Conservation (phyloP, 2,113 vertebrate species). For the Oophaga pumilio region DNA sequence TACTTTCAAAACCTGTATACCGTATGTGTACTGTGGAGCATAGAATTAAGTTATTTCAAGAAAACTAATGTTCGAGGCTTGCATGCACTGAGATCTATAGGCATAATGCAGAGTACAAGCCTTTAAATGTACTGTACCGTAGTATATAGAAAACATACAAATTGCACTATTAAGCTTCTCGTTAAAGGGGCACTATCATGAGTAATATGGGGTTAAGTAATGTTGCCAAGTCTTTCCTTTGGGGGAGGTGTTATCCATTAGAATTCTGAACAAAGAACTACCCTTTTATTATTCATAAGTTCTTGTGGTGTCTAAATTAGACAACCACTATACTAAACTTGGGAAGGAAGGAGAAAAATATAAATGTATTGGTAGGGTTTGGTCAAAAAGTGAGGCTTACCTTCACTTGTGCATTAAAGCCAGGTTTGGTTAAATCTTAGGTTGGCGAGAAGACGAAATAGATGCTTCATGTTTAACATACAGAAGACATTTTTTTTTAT, state of each 20-base stretch:
- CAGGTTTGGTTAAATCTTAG: neutral
- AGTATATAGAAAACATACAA: conserved; percentile 12
- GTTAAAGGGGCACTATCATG: conserved; percentile 11
- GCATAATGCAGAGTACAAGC: neutral
- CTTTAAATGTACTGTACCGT: conserved; percentile 30
- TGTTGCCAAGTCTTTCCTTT: neutral
- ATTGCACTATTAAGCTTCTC: neutral
- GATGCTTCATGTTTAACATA: neutral
- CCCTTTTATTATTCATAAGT: neutral
- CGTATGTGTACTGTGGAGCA: conserved; percentile 27
- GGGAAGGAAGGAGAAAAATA: neutral
- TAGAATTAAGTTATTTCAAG: conserved; percentile 21
- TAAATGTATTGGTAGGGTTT: neutral
- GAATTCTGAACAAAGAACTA: neutral
- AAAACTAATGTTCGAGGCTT: conserved; percentile 10
- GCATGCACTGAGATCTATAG: conserved; percentile 25
- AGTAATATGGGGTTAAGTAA: neutral
- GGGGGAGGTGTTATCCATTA: neutral
- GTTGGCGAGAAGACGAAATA: neutral
- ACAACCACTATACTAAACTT: neutral
- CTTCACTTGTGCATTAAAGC: neutral
- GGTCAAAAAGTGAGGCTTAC: neutral
- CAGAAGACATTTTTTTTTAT: neutral
- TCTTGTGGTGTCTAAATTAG: neutral
- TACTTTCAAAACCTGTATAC: neutral